Conservation (phyloP, 1,140 invertebrate species). For the Lineus longissimus region DNA sequence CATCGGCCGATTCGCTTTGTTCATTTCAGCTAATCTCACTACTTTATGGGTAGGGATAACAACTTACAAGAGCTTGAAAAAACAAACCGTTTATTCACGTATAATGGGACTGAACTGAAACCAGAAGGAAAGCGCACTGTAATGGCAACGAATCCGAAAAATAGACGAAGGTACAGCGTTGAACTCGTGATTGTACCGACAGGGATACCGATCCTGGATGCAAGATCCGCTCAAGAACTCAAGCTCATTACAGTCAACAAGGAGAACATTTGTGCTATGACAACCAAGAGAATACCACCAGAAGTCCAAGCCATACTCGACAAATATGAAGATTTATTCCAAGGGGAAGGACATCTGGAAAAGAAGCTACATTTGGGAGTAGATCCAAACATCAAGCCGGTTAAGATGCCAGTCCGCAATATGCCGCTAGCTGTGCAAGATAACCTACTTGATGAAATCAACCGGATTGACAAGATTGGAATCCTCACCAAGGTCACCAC, state of each 20-base stretch:
- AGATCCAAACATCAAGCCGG: slow-evolving; percentile 5
- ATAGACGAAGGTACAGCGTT: slow-evolving; percentile 14
- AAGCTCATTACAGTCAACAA: slow-evolving; percentile 13
- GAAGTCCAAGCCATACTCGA: not conserved
- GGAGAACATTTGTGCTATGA: slow-evolving; percentile 3
- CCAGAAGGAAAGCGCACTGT: not conserved
- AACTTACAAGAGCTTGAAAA: not conserved
- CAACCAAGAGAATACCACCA: not conserved
- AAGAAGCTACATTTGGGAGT: slow-evolving; percentile 14
- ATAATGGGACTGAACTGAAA: slow-evolving; percentile 1
- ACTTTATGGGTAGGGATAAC: not conserved
- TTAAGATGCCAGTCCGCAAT: slow-evolving; percentile 8
- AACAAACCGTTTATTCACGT: slow-evolving; percentile 6
- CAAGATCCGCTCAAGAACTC: slow-evolving; percentile 13
- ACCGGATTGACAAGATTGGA: slow-evolving; percentile 18
- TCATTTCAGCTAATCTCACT: no score
- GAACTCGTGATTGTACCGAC: slow-evolving; percentile 16
- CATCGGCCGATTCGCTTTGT: no score
- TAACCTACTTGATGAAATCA: slow-evolving; percentile 14
- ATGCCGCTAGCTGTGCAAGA: slow-evolving; percentile 14
- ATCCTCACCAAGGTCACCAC: slow-evolving; percentile 37
- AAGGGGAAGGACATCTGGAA: slow-evolving; percentile 8
- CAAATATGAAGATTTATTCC: slow-evolving; percentile 9
- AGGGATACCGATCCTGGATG: slow-evolving; percentile 14
- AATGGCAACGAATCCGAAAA: slow-evolving; percentile 10